phyloP scores from a whole-genome alignment of 2,888 invertebrate genomes.

The Hipparchia semele region DNA sequence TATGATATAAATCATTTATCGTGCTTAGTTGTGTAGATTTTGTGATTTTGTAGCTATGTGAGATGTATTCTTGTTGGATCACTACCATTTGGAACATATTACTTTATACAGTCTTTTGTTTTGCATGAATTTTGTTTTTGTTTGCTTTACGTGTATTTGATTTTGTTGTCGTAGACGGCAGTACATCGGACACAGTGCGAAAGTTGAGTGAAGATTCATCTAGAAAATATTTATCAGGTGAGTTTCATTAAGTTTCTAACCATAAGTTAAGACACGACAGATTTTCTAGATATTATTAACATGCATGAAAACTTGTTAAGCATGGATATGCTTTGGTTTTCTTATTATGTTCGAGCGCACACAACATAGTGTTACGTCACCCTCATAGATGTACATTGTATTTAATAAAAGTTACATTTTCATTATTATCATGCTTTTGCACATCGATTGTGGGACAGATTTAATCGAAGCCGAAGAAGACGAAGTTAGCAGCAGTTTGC shows the following conservation, averaged over 20 bases:
- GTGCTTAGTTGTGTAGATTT: conserved; percentile 37
- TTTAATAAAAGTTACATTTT: conserved; percentile 50
- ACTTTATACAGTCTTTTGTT: conserved; percentile 41
- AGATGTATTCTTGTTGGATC: conserved; percentile 30
- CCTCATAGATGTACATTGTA: conserved; percentile 47
- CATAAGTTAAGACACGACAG: conserved; percentile 12
- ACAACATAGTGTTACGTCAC: conserved; percentile 48
- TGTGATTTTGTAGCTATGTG: conserved; percentile 19
- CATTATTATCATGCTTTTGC: conserved; percentile 57
- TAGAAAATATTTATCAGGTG: conserved; percentile 81
- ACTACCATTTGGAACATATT: conserved; percentile 19
- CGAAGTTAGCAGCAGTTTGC: conserved; percentile 75
- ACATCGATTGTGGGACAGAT: conserved; percentile 69
- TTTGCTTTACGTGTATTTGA: conserved; percentile 78
- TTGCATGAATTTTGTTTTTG: conserved; percentile 64
- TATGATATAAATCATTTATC: conserved; percentile 40
- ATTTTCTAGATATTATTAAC: conserved; percentile 34
- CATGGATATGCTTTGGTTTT: conserved; percentile 62
- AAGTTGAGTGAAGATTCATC: conserved; percentile 80
- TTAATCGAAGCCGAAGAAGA: conserved; percentile 84
- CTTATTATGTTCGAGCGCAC: conserved; percentile 47
- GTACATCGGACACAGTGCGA: conserved; percentile 74
- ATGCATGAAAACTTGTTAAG: conserved; percentile 61
- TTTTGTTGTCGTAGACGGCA: conserved; percentile 82
- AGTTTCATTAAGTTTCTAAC: conserved; percentile 47